Percentiles rank a stretch among this genome's conserved stretches.
Evolutionary conservation across 2,797 vertebrate genomes (phyloP).

Genomic region (Momotus momota): DNA sequence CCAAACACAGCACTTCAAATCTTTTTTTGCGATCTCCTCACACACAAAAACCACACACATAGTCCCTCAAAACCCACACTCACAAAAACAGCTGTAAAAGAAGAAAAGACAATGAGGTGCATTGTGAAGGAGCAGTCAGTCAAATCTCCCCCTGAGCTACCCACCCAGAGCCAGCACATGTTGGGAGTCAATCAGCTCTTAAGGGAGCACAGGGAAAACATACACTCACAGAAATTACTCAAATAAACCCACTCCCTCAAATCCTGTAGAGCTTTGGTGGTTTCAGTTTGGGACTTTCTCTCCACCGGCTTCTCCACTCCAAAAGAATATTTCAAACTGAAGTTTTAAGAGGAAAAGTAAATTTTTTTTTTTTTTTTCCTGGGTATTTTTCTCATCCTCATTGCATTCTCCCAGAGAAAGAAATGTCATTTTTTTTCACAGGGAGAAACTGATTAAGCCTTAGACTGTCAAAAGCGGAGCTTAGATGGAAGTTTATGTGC

Average conservation of each 20-base stretch:
- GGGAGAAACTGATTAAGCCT: not conserved
- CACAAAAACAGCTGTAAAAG: slow-evolving; percentile 50
- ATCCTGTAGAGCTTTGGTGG: not conserved
- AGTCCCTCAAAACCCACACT: slow-evolving; percentile 3
- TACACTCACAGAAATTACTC: not conserved
- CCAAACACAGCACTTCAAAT: not conserved
- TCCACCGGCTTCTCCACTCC: not conserved
- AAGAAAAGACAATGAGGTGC: slow-evolving; percentile 26
- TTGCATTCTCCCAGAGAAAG: not conserved
- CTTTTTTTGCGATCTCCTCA: not conserved
- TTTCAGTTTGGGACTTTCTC: not conserved
- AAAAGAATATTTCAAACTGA: not conserved
- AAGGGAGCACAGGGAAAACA: slow-evolving; percentile 9
- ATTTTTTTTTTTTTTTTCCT: not conserved
- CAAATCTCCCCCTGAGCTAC: not conserved
- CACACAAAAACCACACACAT: not conserved
- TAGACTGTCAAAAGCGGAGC: not conserved
- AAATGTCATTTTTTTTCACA: not conserved
- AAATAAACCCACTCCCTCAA: not conserved
- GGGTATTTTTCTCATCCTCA: not conserved
- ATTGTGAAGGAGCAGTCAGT: slow-evolving; percentile 54
- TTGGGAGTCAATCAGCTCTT: slow-evolving; percentile 16
- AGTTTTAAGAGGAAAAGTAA: not conserved
- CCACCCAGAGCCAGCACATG: slow-evolving; percentile 30
- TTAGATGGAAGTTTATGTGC: not conserved